Base-by-base conservation (phyloP, 1,140 invertebrate genomes). In the Goniozus legneri region DNA sequence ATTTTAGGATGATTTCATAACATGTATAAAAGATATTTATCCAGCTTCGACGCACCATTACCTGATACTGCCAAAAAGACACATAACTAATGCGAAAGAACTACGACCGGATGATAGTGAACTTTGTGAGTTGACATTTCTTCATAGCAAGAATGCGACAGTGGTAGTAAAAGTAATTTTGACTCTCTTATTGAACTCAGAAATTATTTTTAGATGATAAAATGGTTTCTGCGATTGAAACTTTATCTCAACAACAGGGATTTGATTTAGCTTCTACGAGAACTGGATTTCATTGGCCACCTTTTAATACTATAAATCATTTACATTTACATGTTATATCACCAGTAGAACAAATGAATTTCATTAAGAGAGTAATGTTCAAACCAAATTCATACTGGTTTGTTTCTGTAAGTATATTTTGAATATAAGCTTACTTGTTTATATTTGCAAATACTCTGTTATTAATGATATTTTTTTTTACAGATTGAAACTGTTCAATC, bases 261-360 rank as follows among this genome's bases (percentile, higher is more conserved):
- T 67, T 82, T 12, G 64, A 81, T 44, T 40, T 77, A 2, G 60
- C 71, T 3, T 82, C 85, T 59, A 76, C 77, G 3, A 80, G 87
- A 32, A 82, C 89, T 36, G 93, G 93, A 1, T 96, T 94, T 68
- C 92, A 96, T 64, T 89, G 89, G 86, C 91, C 93, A 15, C 93
- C 93, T 1, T 95, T 95, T 69, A 85, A 87, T 37, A 84, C 84
- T 6, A 80, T 97, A 0, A 69, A 76, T 38, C 93, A 97, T 75
- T 76, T 96, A 2, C 92, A 96, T 74, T 73, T 97, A 24, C 93
- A 97, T 58, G 82, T 86, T 0, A 94, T 97, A 47, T 84, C 85
- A 2, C 91, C 92, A 2, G 77, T 81, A 8, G 80, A 80, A n/a
- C 75, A 86, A 54, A 92, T 96, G 85, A 76, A 80, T 0, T 82